Evolutionary conservation across 2,113 vertebrate genomes (phyloP).

Genomic region (Solea senegalensis): DNA sequence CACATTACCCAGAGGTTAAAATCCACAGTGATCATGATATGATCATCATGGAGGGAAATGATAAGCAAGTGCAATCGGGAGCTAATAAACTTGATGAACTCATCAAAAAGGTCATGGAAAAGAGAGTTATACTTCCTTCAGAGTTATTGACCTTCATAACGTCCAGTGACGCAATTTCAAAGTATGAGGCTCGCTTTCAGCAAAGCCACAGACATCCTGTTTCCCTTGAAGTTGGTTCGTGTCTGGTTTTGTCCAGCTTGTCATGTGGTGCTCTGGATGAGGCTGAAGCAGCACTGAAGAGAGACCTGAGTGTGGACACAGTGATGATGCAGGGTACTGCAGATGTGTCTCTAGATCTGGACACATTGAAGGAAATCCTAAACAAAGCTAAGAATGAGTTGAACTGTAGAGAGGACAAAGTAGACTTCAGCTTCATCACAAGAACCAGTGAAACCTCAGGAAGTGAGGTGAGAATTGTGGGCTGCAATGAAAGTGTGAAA

Average conservation of each 20-base stretch:
- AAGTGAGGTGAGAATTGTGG: constrained; percentile 53
- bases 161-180: constrained; percentile 37
- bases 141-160: constrained; percentile 49
- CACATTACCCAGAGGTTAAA: constrained; percentile 13
- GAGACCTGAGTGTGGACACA: constrained; percentile 44
- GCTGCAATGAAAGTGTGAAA: constrained; percentile 58
- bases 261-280: constrained; percentile 59
- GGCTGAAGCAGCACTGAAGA: constrained; percentile 39
- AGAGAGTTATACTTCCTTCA: constrained; percentile 21
- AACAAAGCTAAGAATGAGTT: constrained; percentile 15
- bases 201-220: constrained; percentile 61
- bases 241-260: constrained; percentile 66
- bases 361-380: constrained; percentile 56
- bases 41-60: constrained; percentile 49
- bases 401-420: constrained; percentile 36
- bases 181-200: constrained; percentile 56
- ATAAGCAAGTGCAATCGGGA: constrained; percentile 45
- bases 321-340: constrained; percentile 39
- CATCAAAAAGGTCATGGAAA: constrained; percentile 41
- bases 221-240: constrained; percentile 41
- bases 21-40: not conserved
- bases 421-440: constrained; percentile 50
- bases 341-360: constrained; percentile 30
- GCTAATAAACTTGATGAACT: constrained; percentile 31
- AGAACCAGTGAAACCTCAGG: not conserved